A percentile compares a stretch with the other conserved stretches of the same genome.
Conservation (phyloP, 2,797 vertebrate genomes). For the Ptychadena robeensis region DNA sequence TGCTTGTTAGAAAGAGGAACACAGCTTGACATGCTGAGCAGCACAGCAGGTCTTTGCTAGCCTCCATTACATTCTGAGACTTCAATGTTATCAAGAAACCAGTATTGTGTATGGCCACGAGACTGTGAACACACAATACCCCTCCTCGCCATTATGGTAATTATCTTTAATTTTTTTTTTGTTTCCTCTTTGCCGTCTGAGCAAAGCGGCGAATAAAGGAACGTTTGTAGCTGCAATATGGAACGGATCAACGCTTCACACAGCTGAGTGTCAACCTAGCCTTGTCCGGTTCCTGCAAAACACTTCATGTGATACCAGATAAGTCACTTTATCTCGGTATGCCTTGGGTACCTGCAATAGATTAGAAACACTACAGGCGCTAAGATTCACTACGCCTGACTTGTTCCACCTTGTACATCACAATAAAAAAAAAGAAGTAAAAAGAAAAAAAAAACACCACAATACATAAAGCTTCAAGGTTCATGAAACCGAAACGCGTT, state of each 20-base stretch:
- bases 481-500: background rate
- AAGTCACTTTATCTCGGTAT: constrained; percentile 44
- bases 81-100: constrained; percentile 26
- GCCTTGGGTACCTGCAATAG: background rate
- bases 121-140: constrained; percentile 23
- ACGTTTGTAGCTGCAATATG: background rate
- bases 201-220: constrained; percentile 15
- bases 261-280: constrained; percentile 17
- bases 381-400: constrained; percentile 49
- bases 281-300: constrained; percentile 13
- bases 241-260: constrained; percentile 43
- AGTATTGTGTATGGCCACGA: constrained; percentile 23
- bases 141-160: constrained; percentile 40
- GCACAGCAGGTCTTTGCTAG: constrained; percentile 46
- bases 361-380: constrained; percentile 43
- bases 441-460: background rate
- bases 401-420: constrained; percentile 24
- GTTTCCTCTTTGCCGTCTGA: background rate
- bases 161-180: constrained; percentile 39
- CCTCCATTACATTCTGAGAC: constrained; percentile 26
- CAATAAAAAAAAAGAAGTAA: background rate
- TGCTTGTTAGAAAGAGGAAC: constrained; percentile 17
- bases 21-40: constrained; percentile 36
- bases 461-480: constrained; percentile 29
- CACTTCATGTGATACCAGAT: constrained; percentile 14